Conservation (phyloP, 1,140 invertebrate species). For the Drosophila nigromelanica region DNA sequence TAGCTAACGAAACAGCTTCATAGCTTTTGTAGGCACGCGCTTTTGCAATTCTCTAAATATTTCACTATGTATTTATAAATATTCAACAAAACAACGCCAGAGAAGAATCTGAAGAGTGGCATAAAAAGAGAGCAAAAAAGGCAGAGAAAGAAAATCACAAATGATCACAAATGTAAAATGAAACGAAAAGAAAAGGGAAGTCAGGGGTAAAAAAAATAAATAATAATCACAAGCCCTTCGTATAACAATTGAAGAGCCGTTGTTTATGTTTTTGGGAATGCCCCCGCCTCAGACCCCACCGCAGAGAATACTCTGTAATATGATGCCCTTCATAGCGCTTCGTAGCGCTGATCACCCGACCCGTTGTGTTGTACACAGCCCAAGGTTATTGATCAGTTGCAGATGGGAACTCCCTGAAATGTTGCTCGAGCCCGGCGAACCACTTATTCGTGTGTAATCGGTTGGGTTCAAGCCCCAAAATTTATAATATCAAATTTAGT, state of each 20-base stretch:
- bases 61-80: constrained; percentile 36
- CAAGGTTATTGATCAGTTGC: constrained; percentile 7
- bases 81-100: neutral
- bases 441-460: neutral
- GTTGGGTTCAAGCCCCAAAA: too few species aligned
- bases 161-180: neutral
- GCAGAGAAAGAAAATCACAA: neutral
- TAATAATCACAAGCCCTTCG: constrained; percentile 9
- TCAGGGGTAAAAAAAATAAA: neutral
- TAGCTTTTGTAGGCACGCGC: constrained; percentile 33
- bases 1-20: neutral
- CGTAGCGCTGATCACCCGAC: constrained; percentile 20
- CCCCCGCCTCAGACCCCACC: neutral
- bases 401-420: constrained; percentile 19
- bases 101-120: neutral
- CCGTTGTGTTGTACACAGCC: neutral
- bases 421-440: constrained; percentile 33
- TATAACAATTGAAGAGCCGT: neutral
- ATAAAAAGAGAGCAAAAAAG: neutral
- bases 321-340: constrained; percentile 26
- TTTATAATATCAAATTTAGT: too few species aligned
- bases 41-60: constrained; percentile 33
- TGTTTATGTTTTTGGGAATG: neutral
- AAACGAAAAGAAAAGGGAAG: neutral
- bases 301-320: neutral